Conservation (phyloP, 2,888 invertebrate genomes). For the Drosophila nigricruria region DNA sequence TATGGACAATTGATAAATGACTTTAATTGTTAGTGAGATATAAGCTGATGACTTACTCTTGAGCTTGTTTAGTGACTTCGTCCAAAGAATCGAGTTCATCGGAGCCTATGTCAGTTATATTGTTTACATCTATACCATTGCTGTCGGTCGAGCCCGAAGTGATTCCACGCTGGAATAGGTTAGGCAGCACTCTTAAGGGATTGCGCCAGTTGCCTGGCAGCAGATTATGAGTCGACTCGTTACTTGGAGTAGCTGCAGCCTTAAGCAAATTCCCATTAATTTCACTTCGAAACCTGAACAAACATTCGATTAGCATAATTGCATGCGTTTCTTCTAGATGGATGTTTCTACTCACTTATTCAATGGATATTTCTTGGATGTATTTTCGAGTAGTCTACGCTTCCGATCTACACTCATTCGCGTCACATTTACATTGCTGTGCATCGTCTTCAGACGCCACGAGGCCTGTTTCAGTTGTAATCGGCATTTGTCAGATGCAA, state of each 20-base stretch:
- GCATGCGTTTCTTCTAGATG: too few species aligned
- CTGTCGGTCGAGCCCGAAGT: too few species aligned
- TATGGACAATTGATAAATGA: too few species aligned
- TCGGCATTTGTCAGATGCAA: slow-evolving; percentile 1
- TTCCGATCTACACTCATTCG: not conserved
- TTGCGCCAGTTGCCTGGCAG: not conserved
- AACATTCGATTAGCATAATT: too few species aligned
- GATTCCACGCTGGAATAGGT: not conserved
- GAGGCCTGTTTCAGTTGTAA: not conserved
- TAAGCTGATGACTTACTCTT: not conserved
- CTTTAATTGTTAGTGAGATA: not conserved
- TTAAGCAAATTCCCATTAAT: not conserved
- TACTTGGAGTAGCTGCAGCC: not conserved
- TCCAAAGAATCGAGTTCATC: not conserved
- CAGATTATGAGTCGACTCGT: not conserved
- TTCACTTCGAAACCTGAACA: not conserved
- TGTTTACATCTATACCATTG: not conserved
- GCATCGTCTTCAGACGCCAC: not conserved
- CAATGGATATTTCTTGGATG: not conserved
- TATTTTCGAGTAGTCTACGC: not conserved
- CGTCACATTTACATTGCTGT: not conserved
- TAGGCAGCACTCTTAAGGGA: not conserved
- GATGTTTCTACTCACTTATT: not conserved
- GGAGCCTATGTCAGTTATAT: not conserved
- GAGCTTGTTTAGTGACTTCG: not conserved